Base-by-base conservation (phyloP, 2,113 vertebrate genomes). In the Dromaius novaehollandiae region DNA sequence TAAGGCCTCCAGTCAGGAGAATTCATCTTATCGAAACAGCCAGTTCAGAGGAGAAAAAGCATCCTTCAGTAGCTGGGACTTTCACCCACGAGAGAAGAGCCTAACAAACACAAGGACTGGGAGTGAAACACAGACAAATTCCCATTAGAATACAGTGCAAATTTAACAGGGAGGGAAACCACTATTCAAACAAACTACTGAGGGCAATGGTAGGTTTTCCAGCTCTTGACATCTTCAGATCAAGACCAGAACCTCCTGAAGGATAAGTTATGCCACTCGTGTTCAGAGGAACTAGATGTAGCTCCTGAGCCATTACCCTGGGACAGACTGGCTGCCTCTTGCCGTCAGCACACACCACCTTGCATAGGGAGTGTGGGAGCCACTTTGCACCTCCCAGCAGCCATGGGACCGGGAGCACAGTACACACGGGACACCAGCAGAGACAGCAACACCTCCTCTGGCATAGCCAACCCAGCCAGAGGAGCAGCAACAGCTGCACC, bases 181-280 rank as follows among this genome's bases (percentile, higher is more conserved):
- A 58, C 88, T 95, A 90, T 94, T 94, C 90, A 89, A 64, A 89
- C 64, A 90, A 93, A 73, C 80, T 81, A 75, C 79, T 71, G 74
- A 94, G 83, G 74, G 92, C 77, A 90, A 60, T 34, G 74, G 64
- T 55, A 32, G 83, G 65, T 92, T 93, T 94, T 92, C 77, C 89
- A 93, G 86, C 69, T 93, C 73, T 70, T 71, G 83, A 96, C 92
- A 80, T 86, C 93, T 90, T 93, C 90, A 94, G 93, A 96, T 93
- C 55, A 75, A 97, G 96, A 93, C 76, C 90, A 94, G 95, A 94
- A 26, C 53, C 21, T 86, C 87, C 77, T n/a, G 34, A 65, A 84
- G 89, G 48, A 44, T 51, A 69, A 48, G 56, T 69, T 13, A 58
- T 46, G 78, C 17, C 56, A 50, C 9, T 76, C 3, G 28, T 51